Base-by-base conservation (phyloP, 2,797 vertebrate species). In the Tapirus indicus region DNA sequence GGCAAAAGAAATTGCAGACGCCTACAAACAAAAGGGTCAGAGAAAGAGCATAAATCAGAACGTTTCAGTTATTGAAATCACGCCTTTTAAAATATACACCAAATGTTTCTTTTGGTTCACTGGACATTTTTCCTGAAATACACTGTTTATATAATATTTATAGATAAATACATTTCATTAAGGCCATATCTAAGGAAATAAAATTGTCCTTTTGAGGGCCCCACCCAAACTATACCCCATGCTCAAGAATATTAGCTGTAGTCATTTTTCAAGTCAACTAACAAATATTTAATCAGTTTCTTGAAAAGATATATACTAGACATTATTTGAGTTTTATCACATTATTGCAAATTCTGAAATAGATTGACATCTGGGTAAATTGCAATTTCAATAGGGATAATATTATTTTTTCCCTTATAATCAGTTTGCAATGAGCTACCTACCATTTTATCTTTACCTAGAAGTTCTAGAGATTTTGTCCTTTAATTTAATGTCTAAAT, bases 401-500 rank as follows among this genome's bases (percentile, higher is more conserved):
- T 60, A 95, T 74, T 94, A 78, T 69, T 96, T 88, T 52, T 88
- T 82, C 49, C 6, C 11, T 66, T 79, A 82, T 27, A 75, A 47
- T 82, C 5, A 7, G 4, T 62, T 97, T 94, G 14, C 29, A 95
- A 90, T 97, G 96, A 98, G 62, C 17, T 97, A 68, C 27, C 87
- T 95, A 74, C 32, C 79, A 72, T 92, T 98, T 98, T 97, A 91
- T 96, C 80, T 94, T 97, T 92, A 94, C 13, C 83, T 64, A 92
- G 77, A 98, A 97, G 80, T 98, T 95, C 89, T 95, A 92, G 68
- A 97, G 64, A 75, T 5, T 93, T 20, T 98, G 88, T 44, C 10
- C 54, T 95, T 98, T 97, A 97, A 97, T 93, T 97, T 96, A 98
- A 97, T 87, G 52, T 94, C 91, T 93, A 94, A 96, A 98, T 98